Conservation (phyloP, 2,797 vertebrate genomes). For the Pipistrellus kuhlii region DNA sequence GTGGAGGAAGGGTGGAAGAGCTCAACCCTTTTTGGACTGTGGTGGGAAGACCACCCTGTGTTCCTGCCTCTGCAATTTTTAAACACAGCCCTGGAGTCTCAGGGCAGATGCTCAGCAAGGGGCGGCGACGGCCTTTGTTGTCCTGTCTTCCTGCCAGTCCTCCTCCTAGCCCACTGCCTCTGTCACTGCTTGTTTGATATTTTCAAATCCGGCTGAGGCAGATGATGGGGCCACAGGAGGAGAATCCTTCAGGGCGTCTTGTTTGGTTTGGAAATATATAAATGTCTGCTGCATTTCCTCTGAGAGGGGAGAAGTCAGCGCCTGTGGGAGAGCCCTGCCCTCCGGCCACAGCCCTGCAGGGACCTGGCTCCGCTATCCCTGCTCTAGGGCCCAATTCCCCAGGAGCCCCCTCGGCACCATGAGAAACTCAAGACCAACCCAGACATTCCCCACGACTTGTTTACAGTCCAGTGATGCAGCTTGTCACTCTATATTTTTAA, state of each 20-base stretch:
- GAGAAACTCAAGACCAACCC: conserved; percentile 62
- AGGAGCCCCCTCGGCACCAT: conserved; percentile 13
- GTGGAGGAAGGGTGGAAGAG: background rate
- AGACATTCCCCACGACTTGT: conserved; percentile 40
- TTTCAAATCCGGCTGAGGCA: conserved; percentile 82
- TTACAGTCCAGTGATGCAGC: conserved; percentile 64
- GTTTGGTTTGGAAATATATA: conserved; percentile 89
- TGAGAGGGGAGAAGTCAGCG: conserved; percentile 73
- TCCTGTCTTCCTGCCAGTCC: conserved; percentile 62
- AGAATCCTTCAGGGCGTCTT: conserved; percentile 87
- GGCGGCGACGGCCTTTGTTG: background rate
- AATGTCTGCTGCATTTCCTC: conserved; percentile 89
- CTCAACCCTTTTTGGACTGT: background rate
- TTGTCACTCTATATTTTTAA: background rate
- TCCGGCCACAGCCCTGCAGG: conserved; percentile 55
- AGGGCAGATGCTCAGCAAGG: background rate
- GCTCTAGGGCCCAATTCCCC: background rate
- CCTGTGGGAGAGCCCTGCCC: conserved; percentile 78
- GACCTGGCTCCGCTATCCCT: background rate
- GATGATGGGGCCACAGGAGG: conserved; percentile 85
- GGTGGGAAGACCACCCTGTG: conserved; percentile 29
- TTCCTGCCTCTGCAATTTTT: background rate
- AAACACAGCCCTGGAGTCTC: background rate
- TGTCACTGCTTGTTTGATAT: conserved; percentile 77
- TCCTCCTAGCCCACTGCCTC: conserved; percentile 40